phyloP scores from a whole-genome alignment of 2,797 vertebrate genomes.

The Pipistrellus pipistrellus region DNA sequence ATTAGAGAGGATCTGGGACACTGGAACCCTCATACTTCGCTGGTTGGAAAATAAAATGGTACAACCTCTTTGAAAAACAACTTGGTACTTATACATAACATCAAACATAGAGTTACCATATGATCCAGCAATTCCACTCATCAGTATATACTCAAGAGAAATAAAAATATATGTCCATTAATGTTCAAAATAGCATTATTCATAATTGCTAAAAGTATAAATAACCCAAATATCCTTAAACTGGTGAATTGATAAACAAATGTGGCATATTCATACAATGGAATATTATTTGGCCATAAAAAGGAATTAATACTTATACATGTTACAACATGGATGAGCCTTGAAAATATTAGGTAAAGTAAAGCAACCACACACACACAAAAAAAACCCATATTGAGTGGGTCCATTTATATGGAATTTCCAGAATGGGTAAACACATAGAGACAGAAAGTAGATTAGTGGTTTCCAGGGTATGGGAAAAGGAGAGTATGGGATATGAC shows the following conservation, averaged over 20 bases:
- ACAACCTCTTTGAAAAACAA: neutral
- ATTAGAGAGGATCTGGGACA: neutral
- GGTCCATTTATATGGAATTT: neutral
- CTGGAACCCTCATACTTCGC: neutral
- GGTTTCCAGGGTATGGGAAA: neutral
- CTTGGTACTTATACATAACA: neutral
- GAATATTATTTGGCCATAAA: neutral
- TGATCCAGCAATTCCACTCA: neutral
- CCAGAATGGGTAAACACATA: neutral
- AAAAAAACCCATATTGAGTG: neutral
- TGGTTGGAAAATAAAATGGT: slow-evolving; percentile 1
- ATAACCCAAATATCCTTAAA: neutral
- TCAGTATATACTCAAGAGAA: neutral
- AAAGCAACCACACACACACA: neutral
- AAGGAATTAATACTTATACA: neutral
- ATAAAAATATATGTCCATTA: neutral
- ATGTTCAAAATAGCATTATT: slow-evolving; percentile 7
- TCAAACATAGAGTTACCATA: neutral
- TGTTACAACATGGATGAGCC: neutral
- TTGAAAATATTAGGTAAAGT: neutral
- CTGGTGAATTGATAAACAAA: slow-evolving; percentile 19
- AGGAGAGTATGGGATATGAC: neutral
- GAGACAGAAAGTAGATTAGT: neutral
- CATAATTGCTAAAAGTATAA: neutral
- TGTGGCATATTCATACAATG: neutral